Percentiles rank a stretch among this genome's conserved stretches.
Evolutionary conservation across 2,113 vertebrate genomes (phyloP).

Genomic region (Stigmatopora argus): DNA sequence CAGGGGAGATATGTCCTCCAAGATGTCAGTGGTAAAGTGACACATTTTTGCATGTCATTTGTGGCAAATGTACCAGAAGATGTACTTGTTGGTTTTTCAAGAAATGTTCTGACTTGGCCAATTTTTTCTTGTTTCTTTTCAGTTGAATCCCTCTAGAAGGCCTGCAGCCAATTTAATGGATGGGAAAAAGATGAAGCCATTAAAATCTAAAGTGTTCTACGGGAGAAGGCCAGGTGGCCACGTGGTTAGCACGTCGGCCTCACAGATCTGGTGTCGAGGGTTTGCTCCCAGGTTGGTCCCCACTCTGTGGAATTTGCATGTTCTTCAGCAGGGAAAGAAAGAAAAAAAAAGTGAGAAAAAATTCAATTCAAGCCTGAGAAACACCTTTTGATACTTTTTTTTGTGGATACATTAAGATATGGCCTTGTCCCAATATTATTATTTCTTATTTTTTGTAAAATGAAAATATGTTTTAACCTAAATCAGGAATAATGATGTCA

Average conservation of each 20-base stretch:
- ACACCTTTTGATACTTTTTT: not conserved
- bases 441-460: not conserved
- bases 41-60: not conserved
- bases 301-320: no score
- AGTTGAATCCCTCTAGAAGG: not conserved
- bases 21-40: not conserved
- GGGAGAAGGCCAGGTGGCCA: not conserved
- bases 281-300: no score
- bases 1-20: not conserved
- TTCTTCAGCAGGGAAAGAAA: no score
- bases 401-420: not conserved
- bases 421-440: not conserved
- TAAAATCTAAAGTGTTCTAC: not conserved
- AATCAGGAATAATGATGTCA: not conserved
- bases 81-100: not conserved
- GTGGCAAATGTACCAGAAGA: not conserved
- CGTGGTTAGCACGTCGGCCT: no score
- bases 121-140: not conserved
- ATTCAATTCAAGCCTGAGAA: no score
- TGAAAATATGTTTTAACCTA: not conserved
- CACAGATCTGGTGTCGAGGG: no score
- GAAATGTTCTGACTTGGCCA: not conserved
- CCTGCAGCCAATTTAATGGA: constrained; percentile 9
- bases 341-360: no score
- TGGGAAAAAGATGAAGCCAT: constrained; percentile 5